Percentiles rank a stretch among this genome's conserved stretches.
phyloP scores from a whole-genome alignment of 2,888 invertebrate species.

The Spilosoma lubricipeda region DNA sequence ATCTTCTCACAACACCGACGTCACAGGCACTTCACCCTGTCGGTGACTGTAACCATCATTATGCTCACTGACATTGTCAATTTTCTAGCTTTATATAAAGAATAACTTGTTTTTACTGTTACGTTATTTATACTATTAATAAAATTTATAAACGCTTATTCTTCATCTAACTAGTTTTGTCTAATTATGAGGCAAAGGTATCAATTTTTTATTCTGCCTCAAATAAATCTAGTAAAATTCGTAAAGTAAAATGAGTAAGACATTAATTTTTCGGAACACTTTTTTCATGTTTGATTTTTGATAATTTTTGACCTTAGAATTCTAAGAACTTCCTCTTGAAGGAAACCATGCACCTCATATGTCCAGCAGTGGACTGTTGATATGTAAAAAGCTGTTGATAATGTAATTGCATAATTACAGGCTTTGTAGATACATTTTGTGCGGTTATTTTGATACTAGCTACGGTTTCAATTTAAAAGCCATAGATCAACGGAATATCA shows the following conservation, averaged over 20 bases:
- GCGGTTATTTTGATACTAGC: neutral
- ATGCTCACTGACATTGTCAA: neutral
- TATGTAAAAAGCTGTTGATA: neutral
- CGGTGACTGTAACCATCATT: slow-evolving; percentile 22
- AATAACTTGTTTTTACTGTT: neutral
- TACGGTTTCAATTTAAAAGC: neutral
- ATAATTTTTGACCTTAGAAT: no score
- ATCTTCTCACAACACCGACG: slow-evolving; percentile 18
- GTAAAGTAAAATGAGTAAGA: neutral
- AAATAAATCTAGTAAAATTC: neutral
- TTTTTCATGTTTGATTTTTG: no score
- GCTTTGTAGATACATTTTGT: neutral
- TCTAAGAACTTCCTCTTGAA: no score
- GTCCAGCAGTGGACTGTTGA: no score
- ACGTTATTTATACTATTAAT: neutral
- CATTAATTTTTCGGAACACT: no score
- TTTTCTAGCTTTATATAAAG: neutral
- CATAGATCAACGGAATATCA: neutral
- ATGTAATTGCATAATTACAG: neutral
- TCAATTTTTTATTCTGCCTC: neutral
- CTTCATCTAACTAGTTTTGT: neutral
- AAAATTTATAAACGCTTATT: neutral
- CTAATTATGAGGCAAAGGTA: neutral
- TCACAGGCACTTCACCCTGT: slow-evolving; percentile 19
- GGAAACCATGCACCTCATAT: no score